phyloP scores from a whole-genome alignment of 2,888 invertebrate species.

The Chaetoderma sp. region DNA sequence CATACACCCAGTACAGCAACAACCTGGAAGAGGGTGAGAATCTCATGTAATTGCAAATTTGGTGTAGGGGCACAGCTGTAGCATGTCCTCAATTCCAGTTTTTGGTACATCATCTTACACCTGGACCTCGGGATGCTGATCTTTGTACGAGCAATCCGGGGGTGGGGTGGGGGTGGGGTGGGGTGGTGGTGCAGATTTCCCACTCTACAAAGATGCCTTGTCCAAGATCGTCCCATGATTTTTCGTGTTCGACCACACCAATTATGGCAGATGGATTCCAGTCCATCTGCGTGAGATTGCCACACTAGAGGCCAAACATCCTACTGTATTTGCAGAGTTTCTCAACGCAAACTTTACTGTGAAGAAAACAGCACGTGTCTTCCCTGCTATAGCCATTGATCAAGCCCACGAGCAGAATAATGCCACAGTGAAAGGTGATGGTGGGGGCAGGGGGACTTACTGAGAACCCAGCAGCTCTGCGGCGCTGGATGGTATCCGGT shows the following conservation, averaged over 20 bases:
- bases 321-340: slow-evolving; percentile 7
- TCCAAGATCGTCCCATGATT: not conserved
- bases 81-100: slow-evolving; percentile 14
- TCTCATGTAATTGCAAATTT: not conserved
- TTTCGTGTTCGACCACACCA: not conserved
- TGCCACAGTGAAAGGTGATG: slow-evolving; percentile 14
- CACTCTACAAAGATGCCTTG: slow-evolving; percentile 9
- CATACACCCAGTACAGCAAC: not conserved
- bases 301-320: not conserved
- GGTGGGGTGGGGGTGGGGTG: no score
- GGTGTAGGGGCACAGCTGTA: slow-evolving; percentile 14
- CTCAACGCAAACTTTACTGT: slow-evolving; percentile 11
- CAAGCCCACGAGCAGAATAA: slow-evolving; percentile 25
- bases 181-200: slow-evolving; percentile 13
- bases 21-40: not conserved
- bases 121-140: not conserved
- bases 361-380: slow-evolving; percentile 14
- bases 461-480: slow-evolving; percentile 19
- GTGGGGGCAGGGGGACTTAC: slow-evolving; percentile 26
- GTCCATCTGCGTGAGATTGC: not conserved
- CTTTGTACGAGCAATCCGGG: slow-evolving; percentile 4
- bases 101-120: slow-evolving; percentile 15
- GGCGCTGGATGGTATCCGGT: slow-evolving; percentile 15
- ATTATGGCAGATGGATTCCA: not conserved
- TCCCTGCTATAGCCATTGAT: no score